A percentile compares a stretch with the other conserved stretches of the same genome.
Evolutionary conservation across 2,113 vertebrate species (phyloP).

Genomic region (Psittacula cyanocephala): DNA sequence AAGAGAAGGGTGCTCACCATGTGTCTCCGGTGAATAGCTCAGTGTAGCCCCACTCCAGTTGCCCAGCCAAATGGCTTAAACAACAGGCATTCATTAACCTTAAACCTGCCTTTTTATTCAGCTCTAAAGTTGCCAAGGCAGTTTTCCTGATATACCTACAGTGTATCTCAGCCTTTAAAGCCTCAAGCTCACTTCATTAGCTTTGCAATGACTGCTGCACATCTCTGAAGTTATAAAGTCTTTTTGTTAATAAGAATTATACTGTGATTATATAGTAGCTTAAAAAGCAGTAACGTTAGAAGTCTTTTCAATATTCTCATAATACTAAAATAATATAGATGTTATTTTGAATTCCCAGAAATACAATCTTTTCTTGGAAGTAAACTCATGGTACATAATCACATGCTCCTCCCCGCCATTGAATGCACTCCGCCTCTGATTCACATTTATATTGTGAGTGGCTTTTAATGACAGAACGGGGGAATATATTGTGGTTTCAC

Average conservation of each 20-base stretch:
- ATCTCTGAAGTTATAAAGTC: slow-evolving; percentile 46
- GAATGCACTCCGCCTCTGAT: slow-evolving; percentile 22
- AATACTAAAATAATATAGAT: slow-evolving; percentile 60
- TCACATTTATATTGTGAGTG: slow-evolving; percentile 46
- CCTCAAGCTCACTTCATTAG: slow-evolving; percentile 66
- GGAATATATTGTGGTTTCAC: slow-evolving; percentile 78
- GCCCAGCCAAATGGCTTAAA: slow-evolving; percentile 12
- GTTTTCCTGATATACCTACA: slow-evolving; percentile 24
- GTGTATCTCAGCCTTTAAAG: slow-evolving; percentile 38
- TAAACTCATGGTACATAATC: slow-evolving; percentile 33
- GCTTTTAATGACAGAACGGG: slow-evolving; percentile 74
- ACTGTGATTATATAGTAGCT: slow-evolving; percentile 58
- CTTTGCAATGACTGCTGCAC: neutral
- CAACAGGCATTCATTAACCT: neutral
- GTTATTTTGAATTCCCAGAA: slow-evolving; percentile 64
- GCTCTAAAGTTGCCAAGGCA: neutral
- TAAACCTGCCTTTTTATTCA: slow-evolving; percentile 38
- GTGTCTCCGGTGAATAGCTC: slow-evolving; percentile 16
- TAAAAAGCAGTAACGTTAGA: slow-evolving; percentile 68
- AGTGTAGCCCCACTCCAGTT: neutral
- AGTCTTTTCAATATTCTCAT: slow-evolving; percentile 62
- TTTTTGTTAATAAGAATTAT: slow-evolving; percentile 73
- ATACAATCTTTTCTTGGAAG: slow-evolving; percentile 64
- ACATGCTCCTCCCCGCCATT: neutral
- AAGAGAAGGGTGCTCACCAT: neutral